These are phyloP conservation scores for Eupeodes latifasciatus DNA, from an alignment of 2,888 invertebrate genomes.

Conservation along the genomic window DNA sequence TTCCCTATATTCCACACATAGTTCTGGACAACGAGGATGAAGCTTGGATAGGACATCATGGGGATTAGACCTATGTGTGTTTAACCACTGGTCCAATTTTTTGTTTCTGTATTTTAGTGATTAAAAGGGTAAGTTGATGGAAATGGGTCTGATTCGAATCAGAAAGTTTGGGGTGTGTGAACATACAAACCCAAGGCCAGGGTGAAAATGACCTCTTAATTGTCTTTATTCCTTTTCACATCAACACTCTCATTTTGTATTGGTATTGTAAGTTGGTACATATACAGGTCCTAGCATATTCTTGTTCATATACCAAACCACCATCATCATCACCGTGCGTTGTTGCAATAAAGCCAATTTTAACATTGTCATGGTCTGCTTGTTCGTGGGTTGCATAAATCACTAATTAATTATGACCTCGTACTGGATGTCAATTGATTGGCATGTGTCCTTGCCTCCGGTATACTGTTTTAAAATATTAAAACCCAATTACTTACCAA, in stretches of 20 bases:
- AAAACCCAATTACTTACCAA: slow-evolving; percentile 76
- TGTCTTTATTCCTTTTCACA: slow-evolving; percentile 9
- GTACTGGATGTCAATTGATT: slow-evolving; percentile 62
- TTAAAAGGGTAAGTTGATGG: background rate
- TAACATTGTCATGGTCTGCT: slow-evolving; percentile 33
- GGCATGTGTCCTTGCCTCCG: slow-evolving; percentile 66
- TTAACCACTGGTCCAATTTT: background rate
- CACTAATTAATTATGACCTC: slow-evolving; percentile 74
- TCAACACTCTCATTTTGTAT: background rate
- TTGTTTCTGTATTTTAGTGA: background rate
- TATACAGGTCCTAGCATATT: no score
- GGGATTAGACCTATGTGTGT: background rate
- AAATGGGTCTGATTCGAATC: background rate
- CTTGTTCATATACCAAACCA: background rate
- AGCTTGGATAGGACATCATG: background rate
- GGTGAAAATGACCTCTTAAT: slow-evolving; percentile 15
- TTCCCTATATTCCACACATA: background rate
- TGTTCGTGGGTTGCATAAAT: slow-evolving; percentile 65
- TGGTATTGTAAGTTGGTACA: background rate
- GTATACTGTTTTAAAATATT: slow-evolving; percentile 71
- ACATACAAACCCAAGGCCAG: background rate
- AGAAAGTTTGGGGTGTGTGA: background rate
- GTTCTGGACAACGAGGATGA: background rate
- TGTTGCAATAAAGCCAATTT: slow-evolving; percentile 1
- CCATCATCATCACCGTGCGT: background rate